Evolutionary conservation across 2,888 invertebrate species (phyloP).

Genomic region (Teleiodes luculella): DNA sequence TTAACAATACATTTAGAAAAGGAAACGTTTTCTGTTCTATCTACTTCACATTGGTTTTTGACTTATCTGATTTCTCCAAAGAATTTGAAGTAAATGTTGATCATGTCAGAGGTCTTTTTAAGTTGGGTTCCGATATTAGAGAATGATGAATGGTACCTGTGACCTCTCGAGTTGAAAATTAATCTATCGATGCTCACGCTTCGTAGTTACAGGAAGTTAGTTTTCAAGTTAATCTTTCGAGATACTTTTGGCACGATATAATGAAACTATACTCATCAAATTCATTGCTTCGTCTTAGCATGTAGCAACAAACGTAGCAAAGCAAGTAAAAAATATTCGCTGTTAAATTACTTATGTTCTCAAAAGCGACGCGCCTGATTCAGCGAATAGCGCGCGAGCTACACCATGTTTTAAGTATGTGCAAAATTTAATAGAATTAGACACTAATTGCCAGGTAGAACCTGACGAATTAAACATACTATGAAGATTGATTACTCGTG

Average conservation of each 20-base stretch:
- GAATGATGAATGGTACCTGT: slow-evolving; percentile 38
- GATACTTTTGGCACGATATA: slow-evolving; percentile 9
- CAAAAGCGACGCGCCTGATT: not conserved
- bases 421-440: not conserved
- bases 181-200: slow-evolving; percentile 28
- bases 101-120: slow-evolving; percentile 20
- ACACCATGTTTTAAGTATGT: no score
- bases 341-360: no score
- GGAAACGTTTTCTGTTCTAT: not conserved
- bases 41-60: not conserved
- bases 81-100: not conserved
- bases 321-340: no score
- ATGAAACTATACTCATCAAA: not conserved
- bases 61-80: not conserved
- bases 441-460: not conserved
- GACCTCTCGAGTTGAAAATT: slow-evolving; percentile 34
- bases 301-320: no score
- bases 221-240: slow-evolving; percentile 1
- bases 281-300: no score
- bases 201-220: slow-evolving; percentile 1
- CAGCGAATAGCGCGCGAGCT: no score
- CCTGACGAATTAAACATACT: slow-evolving; percentile 4
- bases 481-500: slow-evolving; percentile 3
- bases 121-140: slow-evolving; percentile 30
- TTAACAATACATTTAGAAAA: slow-evolving; percentile 10